Percentiles rank a stretch among this genome's conserved stretches.
phyloP scores from a whole-genome alignment of 2,888 invertebrate genomes.

The Drosophila paracracens region DNA sequence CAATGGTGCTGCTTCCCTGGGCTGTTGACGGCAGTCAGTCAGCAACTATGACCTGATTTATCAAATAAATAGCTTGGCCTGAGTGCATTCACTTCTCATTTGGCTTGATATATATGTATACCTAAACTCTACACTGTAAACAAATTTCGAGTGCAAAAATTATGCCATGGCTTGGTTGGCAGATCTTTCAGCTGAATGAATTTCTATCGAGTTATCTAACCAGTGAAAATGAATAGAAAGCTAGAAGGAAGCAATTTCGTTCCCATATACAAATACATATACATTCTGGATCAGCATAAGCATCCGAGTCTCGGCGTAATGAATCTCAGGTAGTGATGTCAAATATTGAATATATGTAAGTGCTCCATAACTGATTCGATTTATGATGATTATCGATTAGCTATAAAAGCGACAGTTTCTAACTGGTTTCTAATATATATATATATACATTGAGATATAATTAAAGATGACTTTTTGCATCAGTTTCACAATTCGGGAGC shows the following conservation, averaged over 20 bases:
- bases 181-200: background rate
- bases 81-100: conserved; percentile 77
- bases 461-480: background rate
- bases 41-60: conserved; percentile 77
- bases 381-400: background rate
- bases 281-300: background rate
- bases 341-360: background rate
- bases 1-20: background rate
- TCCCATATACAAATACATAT: background rate
- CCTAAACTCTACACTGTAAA: conserved; percentile 44
- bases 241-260: background rate
- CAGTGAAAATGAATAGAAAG: background rate
- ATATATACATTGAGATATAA: background rate
- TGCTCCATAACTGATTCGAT: background rate
- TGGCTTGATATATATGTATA: conserved; percentile 7
- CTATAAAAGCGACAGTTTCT: background rate
- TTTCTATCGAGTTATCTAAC: background rate
- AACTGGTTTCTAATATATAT: background rate
- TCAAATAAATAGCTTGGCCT: conserved; percentile 72
- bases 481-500: background rate
- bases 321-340: background rate
- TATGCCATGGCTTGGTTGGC: background rate
- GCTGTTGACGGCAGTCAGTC: conserved; percentile 56
- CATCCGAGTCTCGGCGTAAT: no score
- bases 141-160: conserved; percentile 12